A percentile compares a stretch with the other conserved stretches of the same genome.
phyloP scores from a whole-genome alignment of 2,888 invertebrate species.

The Erebia ligea region DNA sequence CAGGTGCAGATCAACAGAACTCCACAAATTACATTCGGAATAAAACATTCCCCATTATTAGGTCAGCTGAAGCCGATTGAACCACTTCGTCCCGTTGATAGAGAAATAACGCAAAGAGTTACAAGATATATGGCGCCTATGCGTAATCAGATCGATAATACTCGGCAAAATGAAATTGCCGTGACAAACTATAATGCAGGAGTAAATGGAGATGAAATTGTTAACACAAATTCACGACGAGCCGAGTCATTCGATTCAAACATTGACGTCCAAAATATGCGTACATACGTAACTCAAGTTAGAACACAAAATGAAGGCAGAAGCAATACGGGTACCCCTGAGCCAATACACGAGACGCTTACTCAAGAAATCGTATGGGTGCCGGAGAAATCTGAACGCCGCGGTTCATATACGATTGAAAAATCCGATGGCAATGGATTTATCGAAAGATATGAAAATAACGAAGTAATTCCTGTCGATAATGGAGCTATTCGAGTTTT shows the following conservation, averaged over 20 bases:
- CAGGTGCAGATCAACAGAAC: slow-evolving; percentile 69
- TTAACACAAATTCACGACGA: slow-evolving; percentile 23
- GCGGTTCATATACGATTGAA: slow-evolving; percentile 77
- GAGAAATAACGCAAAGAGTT: slow-evolving; percentile 37
- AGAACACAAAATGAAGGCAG: slow-evolving; percentile 64
- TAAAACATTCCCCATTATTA: slow-evolving; percentile 92
- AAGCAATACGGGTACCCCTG: slow-evolving; percentile 69
- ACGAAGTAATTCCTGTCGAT: slow-evolving; percentile 66
- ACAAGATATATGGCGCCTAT: slow-evolving; percentile 20
- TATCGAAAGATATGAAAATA: slow-evolving; percentile 64
- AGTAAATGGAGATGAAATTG: slow-evolving; percentile 17
- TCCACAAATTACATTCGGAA: slow-evolving; percentile 88
- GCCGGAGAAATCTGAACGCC: slow-evolving; percentile 66
- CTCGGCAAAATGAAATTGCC: slow-evolving; percentile 29
- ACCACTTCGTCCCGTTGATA: slow-evolving; percentile 48
- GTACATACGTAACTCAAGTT: slow-evolving; percentile 65
- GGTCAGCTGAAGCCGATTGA: slow-evolving; percentile 75
- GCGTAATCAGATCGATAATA: slow-evolving; percentile 5
- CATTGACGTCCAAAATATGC: slow-evolving; percentile 48
- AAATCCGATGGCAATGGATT: slow-evolving; percentile 61
- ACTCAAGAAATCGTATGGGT: slow-evolving; percentile 75
- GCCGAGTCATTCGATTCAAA: slow-evolving; percentile 39
- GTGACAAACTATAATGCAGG: slow-evolving; percentile 20
- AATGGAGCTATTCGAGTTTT: slow-evolving; percentile 63
- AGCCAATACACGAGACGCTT: slow-evolving; percentile 67